A percentile compares a stretch with the other conserved stretches of the same genome.
Evolutionary conservation across 2,113 vertebrate species (phyloP).

Genomic region (Aleadryas rufinucha): DNA sequence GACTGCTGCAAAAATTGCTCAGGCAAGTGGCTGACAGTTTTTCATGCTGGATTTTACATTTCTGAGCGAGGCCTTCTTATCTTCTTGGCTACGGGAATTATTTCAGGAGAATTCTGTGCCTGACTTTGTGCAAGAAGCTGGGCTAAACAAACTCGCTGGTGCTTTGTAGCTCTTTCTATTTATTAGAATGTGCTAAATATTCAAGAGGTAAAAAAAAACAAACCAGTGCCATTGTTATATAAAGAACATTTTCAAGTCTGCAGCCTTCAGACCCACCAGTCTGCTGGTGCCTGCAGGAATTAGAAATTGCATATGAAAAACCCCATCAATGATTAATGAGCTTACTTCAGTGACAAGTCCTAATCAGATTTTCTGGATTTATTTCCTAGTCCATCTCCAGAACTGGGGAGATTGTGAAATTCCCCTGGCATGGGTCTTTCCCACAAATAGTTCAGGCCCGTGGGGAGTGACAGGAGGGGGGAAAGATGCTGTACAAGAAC

Average conservation of each 20-base stretch:
- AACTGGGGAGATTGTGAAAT: neutral
- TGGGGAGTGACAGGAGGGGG: neutral
- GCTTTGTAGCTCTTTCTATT: neutral
- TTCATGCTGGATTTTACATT: constrained; percentile 3
- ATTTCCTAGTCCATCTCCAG: neutral
- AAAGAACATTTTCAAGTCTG: neutral
- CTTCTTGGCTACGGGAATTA: neutral
- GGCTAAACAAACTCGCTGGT: neutral
- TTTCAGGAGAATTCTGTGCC: neutral
- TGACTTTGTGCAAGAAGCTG: neutral
- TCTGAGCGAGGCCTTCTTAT: neutral
- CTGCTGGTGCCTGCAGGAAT: neutral
- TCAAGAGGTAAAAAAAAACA: neutral
- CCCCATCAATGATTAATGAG: neutral
- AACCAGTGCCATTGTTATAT: neutral
- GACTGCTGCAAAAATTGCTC: neutral
- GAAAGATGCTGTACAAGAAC: neutral
- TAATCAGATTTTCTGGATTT: constrained; percentile 50
- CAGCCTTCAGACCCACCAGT: neutral
- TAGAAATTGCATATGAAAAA: neutral
- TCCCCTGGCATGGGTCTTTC: neutral
- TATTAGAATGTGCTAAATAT: neutral
- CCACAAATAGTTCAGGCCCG: neutral
- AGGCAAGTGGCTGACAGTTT: neutral
- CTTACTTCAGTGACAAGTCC: neutral